These are phyloP conservation scores for Coptodon rendalli DNA, from an alignment of 2,113 vertebrate species.

Conservation along the genomic window DNA sequence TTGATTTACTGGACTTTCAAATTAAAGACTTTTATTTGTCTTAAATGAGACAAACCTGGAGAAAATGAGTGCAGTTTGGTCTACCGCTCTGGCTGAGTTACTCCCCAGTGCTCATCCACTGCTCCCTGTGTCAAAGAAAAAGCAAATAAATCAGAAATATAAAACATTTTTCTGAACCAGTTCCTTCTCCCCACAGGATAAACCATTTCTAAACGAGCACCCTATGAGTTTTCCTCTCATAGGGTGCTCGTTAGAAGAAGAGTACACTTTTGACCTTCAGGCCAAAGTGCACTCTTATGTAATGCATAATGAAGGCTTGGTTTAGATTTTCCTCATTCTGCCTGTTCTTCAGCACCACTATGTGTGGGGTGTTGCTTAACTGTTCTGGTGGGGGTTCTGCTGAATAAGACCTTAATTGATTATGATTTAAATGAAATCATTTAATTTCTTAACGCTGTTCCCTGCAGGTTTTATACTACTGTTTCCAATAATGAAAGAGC, in stretches of 20 bases:
- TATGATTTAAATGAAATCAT: not conserved
- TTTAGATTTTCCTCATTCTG: not conserved
- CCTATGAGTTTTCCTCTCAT: not conserved
- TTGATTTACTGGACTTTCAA: not conserved
- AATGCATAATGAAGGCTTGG: not conserved
- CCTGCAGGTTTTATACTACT: not conserved
- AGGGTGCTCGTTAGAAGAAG: no score
- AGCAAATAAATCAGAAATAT: not conserved
- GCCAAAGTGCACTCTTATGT: not conserved
- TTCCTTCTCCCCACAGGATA: not conserved
- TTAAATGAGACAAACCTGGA: not conserved
- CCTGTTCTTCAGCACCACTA: not conserved
- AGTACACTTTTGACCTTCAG: no score
- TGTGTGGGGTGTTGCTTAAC: not conserved
- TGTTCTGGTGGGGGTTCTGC: not conserved
- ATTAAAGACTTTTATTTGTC: not conserved
- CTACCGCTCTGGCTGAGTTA: not conserved
- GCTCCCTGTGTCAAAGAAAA: not conserved
- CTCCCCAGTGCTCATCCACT: not conserved
- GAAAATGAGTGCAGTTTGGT: not conserved
- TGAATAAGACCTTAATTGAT: not conserved
- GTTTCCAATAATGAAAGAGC: not conserved
- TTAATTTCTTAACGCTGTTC: not conserved
- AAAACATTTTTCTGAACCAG: not conserved
- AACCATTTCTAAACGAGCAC: not conserved